phyloP scores from a whole-genome alignment of 2,113 vertebrate species.

The Solea senegalensis region DNA sequence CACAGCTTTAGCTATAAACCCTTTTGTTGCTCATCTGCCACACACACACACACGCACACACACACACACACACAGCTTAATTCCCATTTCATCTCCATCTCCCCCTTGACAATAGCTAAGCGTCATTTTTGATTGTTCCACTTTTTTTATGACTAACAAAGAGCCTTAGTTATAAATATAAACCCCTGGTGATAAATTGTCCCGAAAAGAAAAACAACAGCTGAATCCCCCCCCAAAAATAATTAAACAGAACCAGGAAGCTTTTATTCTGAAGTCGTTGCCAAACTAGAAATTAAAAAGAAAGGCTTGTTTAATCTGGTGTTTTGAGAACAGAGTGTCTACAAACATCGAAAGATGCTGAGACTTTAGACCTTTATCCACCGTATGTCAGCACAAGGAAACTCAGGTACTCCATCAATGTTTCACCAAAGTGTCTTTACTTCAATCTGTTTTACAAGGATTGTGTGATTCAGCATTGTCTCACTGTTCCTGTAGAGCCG shows the following conservation, averaged over 20 bases:
- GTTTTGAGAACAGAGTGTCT: constrained; percentile 21
- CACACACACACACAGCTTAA: neutral
- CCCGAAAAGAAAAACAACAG: constrained; percentile 13
- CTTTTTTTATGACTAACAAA: constrained; percentile 17
- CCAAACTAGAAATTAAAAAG: constrained; percentile 27
- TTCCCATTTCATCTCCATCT: neutral
- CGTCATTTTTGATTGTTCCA: neutral
- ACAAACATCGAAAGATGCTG: constrained; percentile 8
- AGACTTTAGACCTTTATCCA: constrained; percentile 19
- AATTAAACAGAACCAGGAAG: constrained; percentile 17
- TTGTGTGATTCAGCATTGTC: constrained; percentile 34
- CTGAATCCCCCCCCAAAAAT: constrained; percentile 10
- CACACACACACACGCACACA: neutral
- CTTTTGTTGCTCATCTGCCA: neutral
- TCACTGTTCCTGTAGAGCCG: constrained; percentile 15
- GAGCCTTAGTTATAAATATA: constrained; percentile 17
- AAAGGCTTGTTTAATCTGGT: neutral
- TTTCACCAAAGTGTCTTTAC: constrained; percentile 51
- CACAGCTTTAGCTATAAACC: neutral
- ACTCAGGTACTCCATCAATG: constrained; percentile 52
- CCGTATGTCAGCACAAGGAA: constrained; percentile 50
- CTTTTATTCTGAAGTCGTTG: constrained; percentile 28
- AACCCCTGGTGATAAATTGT: constrained; percentile 7
- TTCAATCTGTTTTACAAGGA: constrained; percentile 59
- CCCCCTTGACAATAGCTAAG: constrained; percentile 4